A percentile compares a stretch with the other conserved stretches of the same genome.
Conservation (phyloP, 2,797 vertebrate species). For the Chrosomus eos region DNA sequence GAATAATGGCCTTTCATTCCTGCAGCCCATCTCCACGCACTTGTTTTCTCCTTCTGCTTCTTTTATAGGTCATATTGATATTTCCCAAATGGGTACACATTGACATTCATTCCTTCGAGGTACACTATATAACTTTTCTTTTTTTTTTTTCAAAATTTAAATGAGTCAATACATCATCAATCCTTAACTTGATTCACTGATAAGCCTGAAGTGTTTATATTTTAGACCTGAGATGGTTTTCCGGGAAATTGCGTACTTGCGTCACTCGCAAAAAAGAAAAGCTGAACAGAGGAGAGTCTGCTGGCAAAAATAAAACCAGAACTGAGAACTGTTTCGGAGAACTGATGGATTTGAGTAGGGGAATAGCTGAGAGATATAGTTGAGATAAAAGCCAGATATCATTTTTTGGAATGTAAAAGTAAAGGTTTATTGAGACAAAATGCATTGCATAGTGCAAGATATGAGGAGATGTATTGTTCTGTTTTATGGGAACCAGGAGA, state of each 20-base stretch:
- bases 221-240: neutral
- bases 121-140: neutral
- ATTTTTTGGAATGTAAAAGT: neutral
- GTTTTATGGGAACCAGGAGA: neutral
- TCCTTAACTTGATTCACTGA: neutral
- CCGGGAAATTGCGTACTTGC: fast-evolving
- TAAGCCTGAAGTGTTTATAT: neutral
- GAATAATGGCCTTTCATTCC: neutral
- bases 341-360: neutral
- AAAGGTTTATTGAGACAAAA: neutral
- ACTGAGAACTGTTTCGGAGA: neutral
- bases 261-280: neutral
- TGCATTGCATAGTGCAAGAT: neutral
- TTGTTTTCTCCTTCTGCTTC: slow-evolving; percentile 57
- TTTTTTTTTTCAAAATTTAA: neutral
- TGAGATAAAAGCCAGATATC: neutral
- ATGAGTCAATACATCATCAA: neutral
- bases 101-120: slow-evolving; percentile 57
- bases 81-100: slow-evolving; percentile 62
- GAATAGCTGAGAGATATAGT: neutral
- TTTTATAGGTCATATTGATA: slow-evolving; percentile 53
- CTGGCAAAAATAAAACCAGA: neutral
- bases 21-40: slow-evolving; percentile 18
- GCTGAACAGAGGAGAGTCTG: too few relatives aligned
- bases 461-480: neutral